Base-by-base conservation (phyloP, 2,113 vertebrate genomes). In the Forbesichthys papilliferus region DNA sequence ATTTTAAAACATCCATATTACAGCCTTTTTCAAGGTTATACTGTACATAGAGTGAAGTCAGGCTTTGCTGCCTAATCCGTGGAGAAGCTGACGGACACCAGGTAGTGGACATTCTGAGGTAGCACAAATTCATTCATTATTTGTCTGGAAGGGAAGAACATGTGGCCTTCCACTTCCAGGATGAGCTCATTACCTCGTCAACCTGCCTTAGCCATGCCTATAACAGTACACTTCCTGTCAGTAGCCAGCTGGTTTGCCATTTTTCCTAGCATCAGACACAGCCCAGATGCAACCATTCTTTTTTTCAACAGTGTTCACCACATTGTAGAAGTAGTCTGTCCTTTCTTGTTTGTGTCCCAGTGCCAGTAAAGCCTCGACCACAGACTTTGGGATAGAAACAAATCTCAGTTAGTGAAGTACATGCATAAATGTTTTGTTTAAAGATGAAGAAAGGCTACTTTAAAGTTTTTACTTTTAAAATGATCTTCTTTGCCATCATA, bases 271-370 rank as follows among this genome's bases (percentile, higher is more conserved):
- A n/a, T 98, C 96, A 3, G 96, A 94, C 34, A 83, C 92, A 0
- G 95, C 94, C 1, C 84, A 84, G 79, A 96, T 90, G 63, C 94
- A 96, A 53, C 73, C 65, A 0, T 84, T 86, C 7, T 93, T 90
- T 80, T 84, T 91, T 64, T 88, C 93, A 84, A 96, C 89, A 1
- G 93, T 94, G 59, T 97, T 95, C 42, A 96, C 95, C 62, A 94
- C 93, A 1, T 95, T 95, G 81, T 89, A 78, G 74, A 87, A 81
- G 1, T 63, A 0, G 0, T 0, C 0, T 0, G 0, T 0, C 0
- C 48, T 0, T 7, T 3, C 1, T 6, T 74, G 57, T 12, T 49
- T 75, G 62, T 97, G 95, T 77, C 93, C 93, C 33, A 80, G 82
- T 34, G 61, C 9, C 27, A 69, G 81, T n/a, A 97, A 88, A 48